Conservation (phyloP, 1,140 invertebrate species). For the Caenorhabditis briggsae region DNA sequence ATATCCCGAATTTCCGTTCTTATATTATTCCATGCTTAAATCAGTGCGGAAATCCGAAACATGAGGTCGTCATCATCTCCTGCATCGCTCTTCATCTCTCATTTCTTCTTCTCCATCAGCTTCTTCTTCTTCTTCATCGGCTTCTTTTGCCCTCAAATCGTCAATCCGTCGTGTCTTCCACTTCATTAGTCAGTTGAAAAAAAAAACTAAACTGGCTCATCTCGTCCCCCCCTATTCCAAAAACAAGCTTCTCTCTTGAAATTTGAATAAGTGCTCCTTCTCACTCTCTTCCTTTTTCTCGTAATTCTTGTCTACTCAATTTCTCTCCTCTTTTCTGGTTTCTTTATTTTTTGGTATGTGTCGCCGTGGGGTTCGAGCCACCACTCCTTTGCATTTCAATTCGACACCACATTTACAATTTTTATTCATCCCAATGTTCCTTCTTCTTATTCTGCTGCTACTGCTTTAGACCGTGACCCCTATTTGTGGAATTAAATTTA, state of each 20-base stretch:
- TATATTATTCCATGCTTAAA: slow-evolving; percentile 8
- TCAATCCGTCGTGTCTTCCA: slow-evolving; percentile 11
- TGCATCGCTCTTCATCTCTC: background rate
- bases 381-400: slow-evolving; percentile 11
- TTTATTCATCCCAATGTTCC: background rate
- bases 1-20: slow-evolving; percentile 20
- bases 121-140: slow-evolving; percentile 3
- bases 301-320: slow-evolving; percentile 53
- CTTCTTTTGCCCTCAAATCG: background rate
- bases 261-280: slow-evolving; percentile 51
- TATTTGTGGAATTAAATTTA: slow-evolving; percentile 3
- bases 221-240: background rate
- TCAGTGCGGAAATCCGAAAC: slow-evolving; percentile 53
- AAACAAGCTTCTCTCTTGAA: slow-evolving; percentile 49
- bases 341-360: background rate
- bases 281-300: background rate
- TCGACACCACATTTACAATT: slow-evolving; percentile 23
- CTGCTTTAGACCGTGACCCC: background rate
- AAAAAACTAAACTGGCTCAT: slow-evolving; percentile 32
- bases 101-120: background rate
- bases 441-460: background rate
- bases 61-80: background rate
- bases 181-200: slow-evolving; percentile 33
- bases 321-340: background rate
- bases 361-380: background rate